phyloP scores from a whole-genome alignment of 1,140 invertebrate species.

The Rhopalosiphum padi region DNA sequence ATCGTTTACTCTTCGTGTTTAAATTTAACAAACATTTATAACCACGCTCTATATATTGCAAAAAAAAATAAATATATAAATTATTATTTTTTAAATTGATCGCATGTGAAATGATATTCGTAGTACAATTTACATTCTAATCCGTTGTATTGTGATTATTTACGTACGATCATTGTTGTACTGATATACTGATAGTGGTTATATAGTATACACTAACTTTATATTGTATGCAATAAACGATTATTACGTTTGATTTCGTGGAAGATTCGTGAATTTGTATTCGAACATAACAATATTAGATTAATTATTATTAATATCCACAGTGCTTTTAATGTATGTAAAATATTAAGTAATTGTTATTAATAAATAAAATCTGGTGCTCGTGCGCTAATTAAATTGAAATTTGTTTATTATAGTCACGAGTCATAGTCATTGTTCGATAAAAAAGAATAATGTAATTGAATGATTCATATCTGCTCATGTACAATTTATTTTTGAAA shows the following conservation, averaged over 20 bases:
- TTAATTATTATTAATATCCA: background rate
- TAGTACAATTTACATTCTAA: background rate
- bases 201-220: too few relatives aligned
- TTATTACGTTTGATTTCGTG: background rate
- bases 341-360: background rate
- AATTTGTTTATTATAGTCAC: background rate
- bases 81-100: too few relatives aligned
- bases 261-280: too few relatives aligned
- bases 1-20: too few relatives aligned
- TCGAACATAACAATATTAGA: background rate
- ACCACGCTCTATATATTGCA: too few relatives aligned
- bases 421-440: background rate
- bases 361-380: background rate
- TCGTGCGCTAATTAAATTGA: background rate
- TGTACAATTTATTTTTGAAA: background rate
- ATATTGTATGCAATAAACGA: background rate
- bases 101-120: background rate
- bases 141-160: too few relatives aligned
- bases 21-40: too few relatives aligned
- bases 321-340: background rate
- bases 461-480: background rate
- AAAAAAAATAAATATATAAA: too few relatives aligned
- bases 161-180: too few relatives aligned
- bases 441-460: background rate
- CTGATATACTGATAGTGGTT: too few relatives aligned